These are phyloP conservation scores for Nothocercus nigrocapillus DNA, from an alignment of 2,113 vertebrate species.

Conservation along the genomic window DNA sequence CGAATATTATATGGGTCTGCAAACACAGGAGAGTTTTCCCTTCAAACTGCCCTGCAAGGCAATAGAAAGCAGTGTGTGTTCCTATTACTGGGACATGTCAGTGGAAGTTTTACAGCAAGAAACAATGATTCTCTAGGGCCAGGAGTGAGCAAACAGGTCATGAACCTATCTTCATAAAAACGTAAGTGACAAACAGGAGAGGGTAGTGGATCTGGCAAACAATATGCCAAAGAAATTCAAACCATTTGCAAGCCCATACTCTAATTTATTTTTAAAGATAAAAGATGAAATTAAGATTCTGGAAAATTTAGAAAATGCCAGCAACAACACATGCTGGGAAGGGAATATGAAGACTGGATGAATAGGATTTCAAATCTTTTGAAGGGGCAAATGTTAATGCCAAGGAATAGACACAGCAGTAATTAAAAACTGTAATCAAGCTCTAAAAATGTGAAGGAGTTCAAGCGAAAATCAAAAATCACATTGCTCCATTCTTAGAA, in stretches of 20 bases:
- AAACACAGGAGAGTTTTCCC: not conserved
- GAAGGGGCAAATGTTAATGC: not conserved
- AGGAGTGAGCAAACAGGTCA: not conserved
- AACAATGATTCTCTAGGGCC: not conserved
- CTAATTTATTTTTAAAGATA: not conserved
- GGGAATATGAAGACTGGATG: not conserved
- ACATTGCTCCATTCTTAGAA: not conserved
- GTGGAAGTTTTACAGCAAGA: not conserved
- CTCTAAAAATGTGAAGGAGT: not conserved
- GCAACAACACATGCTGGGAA: not conserved
- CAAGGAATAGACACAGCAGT: not conserved
- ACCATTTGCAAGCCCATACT: not conserved
- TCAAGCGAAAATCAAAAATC: conserved; percentile 2
- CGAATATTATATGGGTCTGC: not conserved
- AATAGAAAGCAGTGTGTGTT: not conserved
- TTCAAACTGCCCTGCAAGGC: not conserved
- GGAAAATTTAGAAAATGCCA: not conserved
- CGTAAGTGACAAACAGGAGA: not conserved
- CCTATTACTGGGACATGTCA: not conserved
- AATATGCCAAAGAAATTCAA: not conserved
- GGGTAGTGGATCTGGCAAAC: not conserved
- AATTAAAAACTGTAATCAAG: not conserved
- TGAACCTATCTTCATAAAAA: not conserved
- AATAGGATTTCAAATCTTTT: not conserved
- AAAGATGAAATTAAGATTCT: not conserved